These are phyloP conservation scores for Volucella bombylans DNA, from an alignment of 2,888 invertebrate genomes.

Conservation along the genomic window DNA sequence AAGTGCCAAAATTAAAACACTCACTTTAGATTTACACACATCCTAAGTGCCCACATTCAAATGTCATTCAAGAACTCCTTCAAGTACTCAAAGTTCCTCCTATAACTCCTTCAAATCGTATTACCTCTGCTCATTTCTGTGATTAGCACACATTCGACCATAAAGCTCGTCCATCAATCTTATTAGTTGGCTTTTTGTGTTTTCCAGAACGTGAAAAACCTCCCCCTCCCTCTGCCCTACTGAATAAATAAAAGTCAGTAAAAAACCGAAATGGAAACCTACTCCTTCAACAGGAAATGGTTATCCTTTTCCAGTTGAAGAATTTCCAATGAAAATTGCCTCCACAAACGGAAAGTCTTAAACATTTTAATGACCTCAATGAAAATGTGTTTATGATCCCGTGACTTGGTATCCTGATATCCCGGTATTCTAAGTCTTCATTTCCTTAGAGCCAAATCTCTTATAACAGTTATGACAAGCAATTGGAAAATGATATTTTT, in stretches of 20 bases:
- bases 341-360: slow-evolving; percentile 49
- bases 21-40: slow-evolving; percentile 28
- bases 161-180: slow-evolving; percentile 18
- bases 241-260: slow-evolving; percentile 46
- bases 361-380: slow-evolving; percentile 67
- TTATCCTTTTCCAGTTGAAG: slow-evolving; percentile 50
- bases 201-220: not conserved
- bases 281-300: slow-evolving; percentile 17
- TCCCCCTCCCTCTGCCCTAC: slow-evolving; percentile 39
- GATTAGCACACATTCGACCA: not conserved
- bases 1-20: slow-evolving; percentile 64
- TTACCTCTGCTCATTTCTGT: no score
- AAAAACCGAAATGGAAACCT: slow-evolving; percentile 11
- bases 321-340: slow-evolving; percentile 23
- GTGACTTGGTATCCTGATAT: not conserved
- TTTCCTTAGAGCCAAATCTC: not conserved
- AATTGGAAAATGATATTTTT: slow-evolving; percentile 54
- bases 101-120: not conserved
- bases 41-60: slow-evolving; percentile 22
- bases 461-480: slow-evolving; percentile 40
- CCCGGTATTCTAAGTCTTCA: slow-evolving; percentile 3
- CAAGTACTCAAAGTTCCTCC: slow-evolving; percentile 40
- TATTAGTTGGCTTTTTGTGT: slow-evolving; percentile 15
- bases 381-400: slow-evolving; percentile 66
- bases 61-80: slow-evolving; percentile 52